These are phyloP conservation scores for Pocillopora damicornis DNA, from an alignment of 64 coral and sea anemone genomes.

Conservation along the genomic window DNA sequence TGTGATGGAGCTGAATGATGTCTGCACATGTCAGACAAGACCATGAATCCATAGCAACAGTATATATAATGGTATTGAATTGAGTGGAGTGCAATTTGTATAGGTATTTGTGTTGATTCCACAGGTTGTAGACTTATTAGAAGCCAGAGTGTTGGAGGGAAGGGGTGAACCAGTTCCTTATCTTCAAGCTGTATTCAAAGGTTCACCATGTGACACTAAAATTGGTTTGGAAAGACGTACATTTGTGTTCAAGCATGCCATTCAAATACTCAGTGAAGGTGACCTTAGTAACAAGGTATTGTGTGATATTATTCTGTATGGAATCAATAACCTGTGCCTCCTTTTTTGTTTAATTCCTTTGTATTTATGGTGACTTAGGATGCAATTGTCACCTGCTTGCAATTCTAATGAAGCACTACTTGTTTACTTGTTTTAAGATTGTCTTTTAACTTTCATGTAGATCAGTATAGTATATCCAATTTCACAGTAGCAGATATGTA, in stretches of 20 bases:
- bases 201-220: slow-evolving; percentile 61
- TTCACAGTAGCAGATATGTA: too few relatives aligned
- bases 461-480: too few relatives aligned
- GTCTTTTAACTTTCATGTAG: too few relatives aligned
- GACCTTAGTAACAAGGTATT: slow-evolving; percentile 77
- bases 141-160: slow-evolving; percentile 59
- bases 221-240: slow-evolving; percentile 72
- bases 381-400: too few relatives aligned
- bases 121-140: slow-evolving; percentile 62
- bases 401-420: too few relatives aligned
- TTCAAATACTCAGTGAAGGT: slow-evolving; percentile 70
- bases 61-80: too few relatives aligned
- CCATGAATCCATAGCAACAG: too few relatives aligned
- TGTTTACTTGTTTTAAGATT: too few relatives aligned
- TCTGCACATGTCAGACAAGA: too few relatives aligned
- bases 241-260: slow-evolving; percentile 58
- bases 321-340: background rate
- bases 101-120: background rate
- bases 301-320: background rate
- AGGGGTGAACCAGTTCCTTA: slow-evolving; percentile 67
- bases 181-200: slow-evolving; percentile 78
- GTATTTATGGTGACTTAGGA: too few relatives aligned
- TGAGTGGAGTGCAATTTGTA: background rate
- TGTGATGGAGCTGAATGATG: too few relatives aligned
- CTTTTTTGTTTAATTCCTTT: too few relatives aligned